A percentile compares a stretch with the other conserved stretches of the same genome.
phyloP scores from a whole-genome alignment of 1,140 invertebrate species.

The Plodia interpunctella region DNA sequence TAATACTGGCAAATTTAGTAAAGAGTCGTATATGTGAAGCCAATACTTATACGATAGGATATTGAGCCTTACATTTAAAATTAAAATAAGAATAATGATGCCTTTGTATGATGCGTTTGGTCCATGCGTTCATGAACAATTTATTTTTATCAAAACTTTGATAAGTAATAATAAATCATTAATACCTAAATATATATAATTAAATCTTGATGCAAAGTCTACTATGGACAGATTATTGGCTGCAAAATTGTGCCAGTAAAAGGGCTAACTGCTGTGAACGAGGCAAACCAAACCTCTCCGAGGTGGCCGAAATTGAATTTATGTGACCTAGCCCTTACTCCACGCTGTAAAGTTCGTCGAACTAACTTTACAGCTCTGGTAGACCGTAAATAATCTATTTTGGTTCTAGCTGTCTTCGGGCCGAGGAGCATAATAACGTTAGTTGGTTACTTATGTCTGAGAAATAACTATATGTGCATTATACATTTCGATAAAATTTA shows the following conservation, averaged over 20 bases:
- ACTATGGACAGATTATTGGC: not conserved
- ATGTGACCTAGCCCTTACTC: not conserved
- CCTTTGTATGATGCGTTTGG: no score
- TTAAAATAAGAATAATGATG: no score
- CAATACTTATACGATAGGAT: no score
- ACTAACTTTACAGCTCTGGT: not conserved
- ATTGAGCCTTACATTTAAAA: no score
- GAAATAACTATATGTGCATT: not conserved
- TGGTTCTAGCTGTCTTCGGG: not conserved
- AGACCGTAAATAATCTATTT: slow-evolving; percentile 3
- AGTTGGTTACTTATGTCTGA: not conserved
- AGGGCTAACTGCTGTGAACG: slow-evolving; percentile 1
- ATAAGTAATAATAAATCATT: no score
- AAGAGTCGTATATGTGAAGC: no score
- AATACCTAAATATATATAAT: no score
- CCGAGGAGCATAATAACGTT: not conserved
- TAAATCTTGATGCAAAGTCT: not conserved
- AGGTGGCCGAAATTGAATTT: slow-evolving; percentile 8
- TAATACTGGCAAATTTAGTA: no score
- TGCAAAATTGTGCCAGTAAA: slow-evolving; percentile 5
- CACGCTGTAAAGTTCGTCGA: slow-evolving; percentile 6
- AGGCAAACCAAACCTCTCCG: not conserved
- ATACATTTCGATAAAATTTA: not conserved
- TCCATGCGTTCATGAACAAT: no score
- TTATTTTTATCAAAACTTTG: no score